These are phyloP conservation scores for Phyllostomus hastatus DNA, from an alignment of 2,113 vertebrate genomes.

Conservation along the genomic window DNA sequence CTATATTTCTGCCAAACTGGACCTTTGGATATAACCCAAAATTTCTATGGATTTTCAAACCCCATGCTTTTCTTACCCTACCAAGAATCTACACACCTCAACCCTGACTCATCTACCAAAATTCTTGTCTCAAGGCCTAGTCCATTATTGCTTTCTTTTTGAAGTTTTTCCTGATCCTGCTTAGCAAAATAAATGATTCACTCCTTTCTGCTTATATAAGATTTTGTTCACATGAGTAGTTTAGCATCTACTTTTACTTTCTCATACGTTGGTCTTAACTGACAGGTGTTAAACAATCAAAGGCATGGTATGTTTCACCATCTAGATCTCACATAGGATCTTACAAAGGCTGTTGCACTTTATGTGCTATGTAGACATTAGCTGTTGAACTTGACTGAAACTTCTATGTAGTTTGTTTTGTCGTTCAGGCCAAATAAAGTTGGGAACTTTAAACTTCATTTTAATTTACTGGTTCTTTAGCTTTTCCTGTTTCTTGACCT, in stretches of 20 bases:
- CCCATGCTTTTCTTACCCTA: not conserved
- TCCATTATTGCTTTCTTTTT: not conserved
- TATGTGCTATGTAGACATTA: not conserved
- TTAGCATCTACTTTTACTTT: not conserved
- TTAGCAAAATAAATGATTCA: not conserved
- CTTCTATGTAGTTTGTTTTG: not conserved
- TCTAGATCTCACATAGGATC: not conserved
- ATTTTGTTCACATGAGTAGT: not conserved
- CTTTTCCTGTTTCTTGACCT: not conserved
- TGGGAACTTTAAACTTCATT: not conserved
- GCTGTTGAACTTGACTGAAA: not conserved
- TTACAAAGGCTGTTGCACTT: not conserved
- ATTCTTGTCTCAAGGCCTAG: not conserved
- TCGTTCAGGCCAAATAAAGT: not conserved
- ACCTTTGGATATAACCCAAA: not conserved
- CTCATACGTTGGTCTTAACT: not conserved
- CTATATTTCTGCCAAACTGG: not conserved
- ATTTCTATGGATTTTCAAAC: not conserved
- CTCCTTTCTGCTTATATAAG: not conserved
- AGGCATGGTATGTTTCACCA: not conserved
- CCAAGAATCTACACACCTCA: not conserved
- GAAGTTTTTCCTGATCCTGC: not conserved
- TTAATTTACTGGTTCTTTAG: not conserved
- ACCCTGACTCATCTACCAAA: not conserved
- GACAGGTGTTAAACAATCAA: not conserved